phyloP scores from a whole-genome alignment of 2,888 invertebrate genomes.

The Endotricha flammealis region DNA sequence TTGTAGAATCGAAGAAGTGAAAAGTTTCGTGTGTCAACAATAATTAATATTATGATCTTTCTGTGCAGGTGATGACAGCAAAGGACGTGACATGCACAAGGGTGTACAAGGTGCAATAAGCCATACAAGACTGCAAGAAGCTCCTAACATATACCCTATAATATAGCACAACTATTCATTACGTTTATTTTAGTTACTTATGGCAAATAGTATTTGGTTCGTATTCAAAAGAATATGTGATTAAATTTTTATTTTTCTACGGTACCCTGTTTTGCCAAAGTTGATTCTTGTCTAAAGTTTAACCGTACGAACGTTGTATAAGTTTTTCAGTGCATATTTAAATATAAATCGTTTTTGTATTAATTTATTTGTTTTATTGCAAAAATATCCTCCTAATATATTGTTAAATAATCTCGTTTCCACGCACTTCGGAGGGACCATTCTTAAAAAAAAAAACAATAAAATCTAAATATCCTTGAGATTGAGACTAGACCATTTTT shows the following conservation, averaged over 20 bases:
- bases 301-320: constrained; percentile 53
- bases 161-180: constrained; percentile 59
- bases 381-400: too few species aligned
- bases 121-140: constrained; percentile 50
- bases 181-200: constrained; percentile 51
- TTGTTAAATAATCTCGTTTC: too few species aligned
- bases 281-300: constrained; percentile 33
- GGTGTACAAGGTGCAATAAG: constrained; percentile 83
- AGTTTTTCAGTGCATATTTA: constrained; percentile 70
- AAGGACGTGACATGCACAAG: constrained; percentile 86
- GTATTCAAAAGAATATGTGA: constrained; percentile 20
- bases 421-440: too few species aligned
- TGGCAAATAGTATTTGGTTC: constrained; percentile 30
- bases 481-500: too few species aligned
- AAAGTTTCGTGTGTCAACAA: neutral
- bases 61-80: constrained; percentile 82
- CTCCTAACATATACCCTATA: constrained; percentile 37
- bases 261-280: constrained; percentile 49
- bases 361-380: constrained; percentile 16
- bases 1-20: too few species aligned
- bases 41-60: constrained; percentile 17
- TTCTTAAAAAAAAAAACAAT: too few species aligned
- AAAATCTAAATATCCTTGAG: too few species aligned
- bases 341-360: constrained; percentile 49
- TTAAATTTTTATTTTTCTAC: constrained; percentile 52